Conservation (phyloP, 2,888 invertebrate genomes). For the Bembecia ichneumoniformis region DNA sequence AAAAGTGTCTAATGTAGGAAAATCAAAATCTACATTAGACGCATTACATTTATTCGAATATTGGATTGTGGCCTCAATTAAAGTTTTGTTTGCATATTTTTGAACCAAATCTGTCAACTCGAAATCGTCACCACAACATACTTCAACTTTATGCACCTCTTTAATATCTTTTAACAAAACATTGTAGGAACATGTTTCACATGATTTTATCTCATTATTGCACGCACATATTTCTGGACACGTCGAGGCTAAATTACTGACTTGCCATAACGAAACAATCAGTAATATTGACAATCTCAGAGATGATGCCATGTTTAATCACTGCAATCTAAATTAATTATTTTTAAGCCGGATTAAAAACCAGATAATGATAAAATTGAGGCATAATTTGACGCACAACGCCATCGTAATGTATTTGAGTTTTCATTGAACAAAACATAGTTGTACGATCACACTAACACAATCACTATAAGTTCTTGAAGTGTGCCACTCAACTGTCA, state of each 20-base stretch:
- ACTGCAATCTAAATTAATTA: conserved; percentile 4
- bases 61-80: conserved; percentile 32
- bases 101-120: conserved; percentile 27
- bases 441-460: conserved; percentile 42
- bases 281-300: conserved; percentile 46
- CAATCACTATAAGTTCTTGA: conserved; percentile 37
- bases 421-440: conserved; percentile 39
- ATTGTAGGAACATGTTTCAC: conserved; percentile 49
- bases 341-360: conserved; percentile 53
- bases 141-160: conserved; percentile 29
- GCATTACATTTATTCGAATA: conserved; percentile 39
- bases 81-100: conserved; percentile 43
- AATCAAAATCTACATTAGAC: conserved; percentile 32
- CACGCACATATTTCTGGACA: conserved; percentile 44
- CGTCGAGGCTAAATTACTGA: conserved; percentile 38
- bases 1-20: conserved; percentile 38
- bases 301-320: conserved; percentile 44
- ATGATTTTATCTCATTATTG: conserved; percentile 30
- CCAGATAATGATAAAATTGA: conserved; percentile 36
- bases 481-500: conserved; percentile 28
- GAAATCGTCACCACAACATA: conserved; percentile 43
- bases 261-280: conserved; percentile 46
- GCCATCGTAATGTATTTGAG: conserved; percentile 29
- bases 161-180: conserved; percentile 42
- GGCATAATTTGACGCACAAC: conserved; percentile 36